Evolutionary conservation across 2,888 invertebrate species (phyloP), one percentile per base, ranked within the genome.

Genomic region (Dascillus cervinus): DNA sequence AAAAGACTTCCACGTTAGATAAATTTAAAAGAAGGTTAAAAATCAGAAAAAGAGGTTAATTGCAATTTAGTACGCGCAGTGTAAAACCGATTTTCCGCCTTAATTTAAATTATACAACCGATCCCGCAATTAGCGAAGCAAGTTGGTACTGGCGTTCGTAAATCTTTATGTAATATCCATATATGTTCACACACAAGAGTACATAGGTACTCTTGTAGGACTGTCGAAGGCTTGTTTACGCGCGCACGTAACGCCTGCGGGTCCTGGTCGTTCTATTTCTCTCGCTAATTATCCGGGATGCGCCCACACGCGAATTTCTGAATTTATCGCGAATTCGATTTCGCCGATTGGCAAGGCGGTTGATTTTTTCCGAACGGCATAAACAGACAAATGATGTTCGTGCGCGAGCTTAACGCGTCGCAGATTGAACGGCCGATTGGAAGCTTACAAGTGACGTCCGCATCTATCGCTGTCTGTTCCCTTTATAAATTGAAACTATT

Each of bases 401-500:
- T 52, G 52, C 49, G 41, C 48, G 47, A 48, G 49, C 44, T 46
- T 42, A 47, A 43, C 49, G 44, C 48, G 43, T 44, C 40, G 43
- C 39, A 47, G 53, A 54, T 53, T 46, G 41, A 47, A 49, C 37
- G 46, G 38, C 43, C 37, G 50, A 53, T 53, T 55, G 49, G 50
- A 44, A 49, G 46, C 47, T 39, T 45, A 48, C 47, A 47, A 47
- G 47, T 53, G 55, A 53, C 55, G 45, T 49, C 39, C 49, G 44
- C 50, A 55, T 55, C 50, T 50, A 52, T 53, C 50, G 45, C 43
- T 47, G 52, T 55, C 53, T 43, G 37, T 37, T 30, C 39, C 41
- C 47, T 49, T 52, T 51, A 48, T 49, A 49, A 52, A 50, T 49
- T 43, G 39, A 39, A 44, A 52, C 50, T 49, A 55, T 54, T 54